phyloP scores from a whole-genome alignment of 2,888 invertebrate species.

The Tetanocera ferruginea region DNA sequence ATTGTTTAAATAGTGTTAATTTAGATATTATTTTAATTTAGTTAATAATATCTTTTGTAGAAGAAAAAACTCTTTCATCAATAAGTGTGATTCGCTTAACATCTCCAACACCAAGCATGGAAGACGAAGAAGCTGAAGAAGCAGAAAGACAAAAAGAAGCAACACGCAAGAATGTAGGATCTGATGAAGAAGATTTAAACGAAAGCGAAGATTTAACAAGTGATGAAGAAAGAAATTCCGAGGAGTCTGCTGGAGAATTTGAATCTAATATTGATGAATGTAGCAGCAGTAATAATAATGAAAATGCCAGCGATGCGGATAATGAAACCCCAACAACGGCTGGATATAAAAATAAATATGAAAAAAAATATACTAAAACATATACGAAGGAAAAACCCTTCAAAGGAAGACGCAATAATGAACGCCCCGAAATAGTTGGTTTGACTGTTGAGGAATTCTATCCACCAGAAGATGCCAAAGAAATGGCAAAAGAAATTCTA shows the following conservation, averaged over 20 bases:
- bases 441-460: conserved; percentile 78
- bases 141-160: conserved; percentile 54
- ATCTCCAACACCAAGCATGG: conserved; percentile 69
- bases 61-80: conserved; percentile 73
- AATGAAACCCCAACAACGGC: conserved; percentile 45
- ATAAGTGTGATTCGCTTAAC: conserved; percentile 76
- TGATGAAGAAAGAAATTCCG: conserved; percentile 39
- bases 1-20: no score
- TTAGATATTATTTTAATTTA: no score
- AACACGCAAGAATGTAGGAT: conserved; percentile 46
- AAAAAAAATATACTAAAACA: conserved; percentile 26
- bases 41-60: conserved; percentile 52
- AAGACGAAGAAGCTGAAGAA: conserved; percentile 65
- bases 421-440: conserved; percentile 73
- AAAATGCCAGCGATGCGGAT: conserved; percentile 52
- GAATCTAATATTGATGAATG: conserved; percentile 52
- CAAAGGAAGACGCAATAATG: conserved; percentile 43
- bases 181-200: conserved; percentile 45
- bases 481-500: conserved; percentile 70
- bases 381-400: conserved; percentile 32
- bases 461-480: conserved; percentile 70
- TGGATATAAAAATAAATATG: conserved; percentile 22
- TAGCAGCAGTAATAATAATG: conserved; percentile 51
- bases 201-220: conserved; percentile 36
- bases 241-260: conserved; percentile 47